Conservation (phyloP, 1,140 invertebrate genomes). For the Trissolcus basalis region DNA sequence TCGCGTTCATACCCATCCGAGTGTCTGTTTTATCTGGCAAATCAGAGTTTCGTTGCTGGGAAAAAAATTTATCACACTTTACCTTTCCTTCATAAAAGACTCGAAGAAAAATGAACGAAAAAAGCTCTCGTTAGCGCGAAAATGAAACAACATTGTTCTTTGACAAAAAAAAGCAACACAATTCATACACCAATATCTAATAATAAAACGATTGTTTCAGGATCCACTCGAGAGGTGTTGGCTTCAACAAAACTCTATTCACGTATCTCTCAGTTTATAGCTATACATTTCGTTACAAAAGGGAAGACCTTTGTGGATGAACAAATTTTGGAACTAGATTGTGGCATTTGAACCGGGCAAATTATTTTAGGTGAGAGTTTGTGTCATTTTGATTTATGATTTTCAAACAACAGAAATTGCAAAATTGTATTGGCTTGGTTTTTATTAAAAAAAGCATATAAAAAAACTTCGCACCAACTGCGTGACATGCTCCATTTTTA, state of each 20-base stretch:
- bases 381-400: too few relatives aligned
- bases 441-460: too few relatives aligned
- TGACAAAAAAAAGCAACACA: constrained; percentile 11
- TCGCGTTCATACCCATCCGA: background rate
- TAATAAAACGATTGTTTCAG: constrained; percentile 18
- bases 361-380: too few relatives aligned
- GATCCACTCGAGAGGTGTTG: constrained; percentile 9
- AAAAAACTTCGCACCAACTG: background rate
- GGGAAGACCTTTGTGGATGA: too few relatives aligned
- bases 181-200: constrained; percentile 7
- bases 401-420: too few relatives aligned
- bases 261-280: background rate
- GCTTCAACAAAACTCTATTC: constrained; percentile 15
- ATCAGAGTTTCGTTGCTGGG: background rate
- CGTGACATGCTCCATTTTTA: too few relatives aligned
- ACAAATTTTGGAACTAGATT: too few relatives aligned
- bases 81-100: too few relatives aligned
- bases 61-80: constrained; percentile 18
- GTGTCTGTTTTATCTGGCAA: constrained; percentile 8
- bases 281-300: too few relatives aligned
- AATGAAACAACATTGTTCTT: constrained; percentile 13
- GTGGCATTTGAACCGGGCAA: too few relatives aligned
- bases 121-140: background rate
- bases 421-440: too few relatives aligned
- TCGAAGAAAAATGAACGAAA: background rate